Conservation (phyloP, 2,888 invertebrate genomes). For the Brachyptera putata region DNA sequence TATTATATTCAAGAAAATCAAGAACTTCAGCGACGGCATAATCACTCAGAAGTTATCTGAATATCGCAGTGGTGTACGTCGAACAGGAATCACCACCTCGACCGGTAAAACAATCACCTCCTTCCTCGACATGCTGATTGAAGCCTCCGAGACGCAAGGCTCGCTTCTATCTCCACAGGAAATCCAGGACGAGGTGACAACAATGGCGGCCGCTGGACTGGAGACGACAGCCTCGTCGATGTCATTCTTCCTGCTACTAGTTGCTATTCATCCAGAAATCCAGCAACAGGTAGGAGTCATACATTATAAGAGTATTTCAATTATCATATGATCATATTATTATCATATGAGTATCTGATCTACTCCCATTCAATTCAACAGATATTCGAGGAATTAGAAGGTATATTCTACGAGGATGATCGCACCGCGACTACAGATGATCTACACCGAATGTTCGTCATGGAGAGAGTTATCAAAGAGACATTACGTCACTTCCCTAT, state of each 20-base stretch:
- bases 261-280: slow-evolving; percentile 32
- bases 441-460: neutral
- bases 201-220: slow-evolving; percentile 33
- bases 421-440: neutral
- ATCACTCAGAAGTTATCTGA: neutral
- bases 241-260: slow-evolving; percentile 27
- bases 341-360: too few species aligned
- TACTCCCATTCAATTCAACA: too few species aligned
- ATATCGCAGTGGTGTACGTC: neutral
- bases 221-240: slow-evolving; percentile 31
- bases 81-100: neutral
- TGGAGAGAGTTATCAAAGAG: slow-evolving; percentile 1
- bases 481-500: neutral
- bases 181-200: slow-evolving; percentile 31
- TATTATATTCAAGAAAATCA: too few species aligned
- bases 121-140: slow-evolving; percentile 15
- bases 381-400: neutral
- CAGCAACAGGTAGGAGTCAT: too few species aligned
- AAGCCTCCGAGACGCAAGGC: slow-evolving; percentile 8
- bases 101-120: slow-evolving; percentile 4
- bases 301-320: too few species aligned
- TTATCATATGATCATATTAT: too few species aligned
- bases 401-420: neutral
- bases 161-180: slow-evolving; percentile 23
- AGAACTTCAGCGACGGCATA: neutral